Conservation (phyloP, 1,140 invertebrate species). For the Pseudoatta argentina region DNA sequence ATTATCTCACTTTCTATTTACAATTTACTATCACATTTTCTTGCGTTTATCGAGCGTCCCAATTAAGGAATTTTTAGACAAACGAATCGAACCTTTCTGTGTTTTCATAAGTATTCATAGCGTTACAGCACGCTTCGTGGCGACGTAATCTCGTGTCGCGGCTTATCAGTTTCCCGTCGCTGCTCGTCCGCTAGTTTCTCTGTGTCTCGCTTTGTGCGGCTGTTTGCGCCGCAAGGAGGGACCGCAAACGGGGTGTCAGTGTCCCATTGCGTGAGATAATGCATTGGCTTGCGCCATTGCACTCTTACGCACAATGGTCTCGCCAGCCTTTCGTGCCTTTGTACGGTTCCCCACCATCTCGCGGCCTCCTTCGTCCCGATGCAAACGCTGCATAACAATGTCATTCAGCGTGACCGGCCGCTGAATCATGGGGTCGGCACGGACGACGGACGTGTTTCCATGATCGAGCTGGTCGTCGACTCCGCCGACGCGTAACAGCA, state of each 20-base stretch:
- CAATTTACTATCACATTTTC: background rate
- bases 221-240: slow-evolving; percentile 74
- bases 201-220: slow-evolving; percentile 71
- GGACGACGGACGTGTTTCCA: slow-evolving; percentile 55
- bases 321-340: slow-evolving; percentile 72
- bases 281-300: slow-evolving; percentile 71
- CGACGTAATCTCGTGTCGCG: slow-evolving; percentile 61
- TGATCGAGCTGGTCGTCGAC: slow-evolving; percentile 61
- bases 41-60: background rate
- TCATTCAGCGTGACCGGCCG: slow-evolving; percentile 69
- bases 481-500: slow-evolving; percentile 54
- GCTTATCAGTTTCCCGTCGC: slow-evolving; percentile 75
- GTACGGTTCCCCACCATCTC: slow-evolving; percentile 47
- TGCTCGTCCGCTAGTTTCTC: slow-evolving; percentile 57
- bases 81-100: background rate
- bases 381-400: slow-evolving; percentile 75
- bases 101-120: background rate
- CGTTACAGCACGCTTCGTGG: slow-evolving; percentile 24
- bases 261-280: slow-evolving; percentile 81
- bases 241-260: slow-evolving; percentile 80
- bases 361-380: slow-evolving; percentile 66
- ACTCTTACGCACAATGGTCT: slow-evolving; percentile 76
- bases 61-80: slow-evolving; percentile 13
- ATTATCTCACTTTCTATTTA: too few species aligned
- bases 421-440: slow-evolving; percentile 67